Base-by-base conservation (phyloP, 2,888 invertebrate genomes). In the Zelleria hepariella region DNA sequence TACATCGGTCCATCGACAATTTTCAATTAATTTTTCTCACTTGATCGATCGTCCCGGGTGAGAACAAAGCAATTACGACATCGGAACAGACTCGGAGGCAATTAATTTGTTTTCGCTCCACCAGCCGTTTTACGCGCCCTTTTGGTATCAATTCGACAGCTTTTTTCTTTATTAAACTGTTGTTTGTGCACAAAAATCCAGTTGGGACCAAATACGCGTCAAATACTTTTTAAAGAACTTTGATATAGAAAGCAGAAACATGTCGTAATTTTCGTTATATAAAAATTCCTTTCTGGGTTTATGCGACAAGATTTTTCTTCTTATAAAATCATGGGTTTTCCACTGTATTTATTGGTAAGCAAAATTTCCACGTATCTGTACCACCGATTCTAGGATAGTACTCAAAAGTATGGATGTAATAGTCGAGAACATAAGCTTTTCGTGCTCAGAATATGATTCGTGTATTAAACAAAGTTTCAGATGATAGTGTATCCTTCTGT, bases 81-180 rank as follows among this genome's bases (percentile, higher is more conserved):
- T 73, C 75, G 78, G 75, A 75, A 75, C 79, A 80, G 80, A 81
- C 82, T 81, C 83, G 77, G 86, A 82, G 78, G 81, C 86, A 86
- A 87, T 86, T 86, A 87, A 86, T 86, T 85, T 83, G 81, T 82
- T 83, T 85, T 80, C 80, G 80, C 82, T 70, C 76, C 81, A 74
- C 64, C 80, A 75, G 67, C 68, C 78, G 32, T 74, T 73, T 77
- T 78, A 72, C 73, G 73, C 70, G 72, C 75, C 78, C 79, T 80
- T 81, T 81, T 74, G 69, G 72, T 75, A 74, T 76, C 78, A 74
- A 72, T 72, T 78, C 73, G 69, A 77, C 75, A 74, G 74, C 74
- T 78, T 78, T 80, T 78, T 72, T 80, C 2, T 32, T 49, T 53
- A 82, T 77, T 77, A 80, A 78, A 51, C 23, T 20, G 51, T 51